These are phyloP conservation scores for Tamandua tetradactyla DNA, from an alignment of 2,797 vertebrate species.

Conservation along the genomic window DNA sequence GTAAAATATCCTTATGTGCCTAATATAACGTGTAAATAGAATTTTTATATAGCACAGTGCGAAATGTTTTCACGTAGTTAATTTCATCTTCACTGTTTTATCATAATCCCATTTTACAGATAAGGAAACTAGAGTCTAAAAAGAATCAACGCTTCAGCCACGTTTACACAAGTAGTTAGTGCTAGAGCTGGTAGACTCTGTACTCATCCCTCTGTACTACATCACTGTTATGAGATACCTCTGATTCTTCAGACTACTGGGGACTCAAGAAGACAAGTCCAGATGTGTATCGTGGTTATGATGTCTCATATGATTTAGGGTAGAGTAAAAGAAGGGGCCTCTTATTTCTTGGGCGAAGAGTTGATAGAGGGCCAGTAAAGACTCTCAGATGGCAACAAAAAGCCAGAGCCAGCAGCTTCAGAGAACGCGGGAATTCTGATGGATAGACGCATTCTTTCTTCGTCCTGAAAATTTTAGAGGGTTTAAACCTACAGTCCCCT, in stretches of 20 bases:
- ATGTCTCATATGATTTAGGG: neutral
- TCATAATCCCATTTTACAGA: neutral
- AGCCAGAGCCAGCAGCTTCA: constrained; percentile 6
- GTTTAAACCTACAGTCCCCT: neutral
- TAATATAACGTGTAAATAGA: neutral
- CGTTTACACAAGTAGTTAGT: neutral
- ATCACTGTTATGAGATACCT: neutral
- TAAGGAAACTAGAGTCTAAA: neutral
- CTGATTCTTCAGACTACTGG: neutral
- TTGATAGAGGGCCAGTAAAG: neutral
- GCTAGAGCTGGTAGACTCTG: neutral
- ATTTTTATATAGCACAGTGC: neutral
- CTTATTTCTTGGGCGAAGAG: neutral
- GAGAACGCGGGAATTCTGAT: neutral
- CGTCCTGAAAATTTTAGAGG: neutral
- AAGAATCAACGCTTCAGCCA: neutral
- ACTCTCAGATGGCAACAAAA: neutral
- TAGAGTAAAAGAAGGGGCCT: neutral
- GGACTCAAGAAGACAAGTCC: neutral
- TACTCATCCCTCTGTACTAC: neutral
- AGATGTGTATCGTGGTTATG: fast-evolving
- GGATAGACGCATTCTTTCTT: neutral
- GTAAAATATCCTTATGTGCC: neutral
- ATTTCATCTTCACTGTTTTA: neutral
- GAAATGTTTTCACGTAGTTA: neutral